These are phyloP conservation scores for Dolichomitus sp. DNA, from an alignment of 2,888 invertebrate genomes.

Conservation along the genomic window DNA sequence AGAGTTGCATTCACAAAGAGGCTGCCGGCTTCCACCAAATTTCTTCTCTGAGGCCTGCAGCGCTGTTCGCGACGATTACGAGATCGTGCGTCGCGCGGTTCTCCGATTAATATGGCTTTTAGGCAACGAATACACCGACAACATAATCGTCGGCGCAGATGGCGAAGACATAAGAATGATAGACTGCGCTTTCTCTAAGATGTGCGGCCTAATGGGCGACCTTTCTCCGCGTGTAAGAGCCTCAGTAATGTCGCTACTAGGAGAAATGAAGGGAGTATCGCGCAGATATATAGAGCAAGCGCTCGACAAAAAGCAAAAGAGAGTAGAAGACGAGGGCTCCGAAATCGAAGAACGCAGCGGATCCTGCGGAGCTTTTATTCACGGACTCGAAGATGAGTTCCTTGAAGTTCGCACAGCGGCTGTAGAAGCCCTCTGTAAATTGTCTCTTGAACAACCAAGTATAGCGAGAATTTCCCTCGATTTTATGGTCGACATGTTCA, in stretches of 20 bases:
- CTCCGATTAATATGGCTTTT: slow-evolving; percentile 95
- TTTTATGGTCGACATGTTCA: slow-evolving; percentile 99
- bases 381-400: slow-evolving; percentile 99
- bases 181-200: slow-evolving; percentile 98
- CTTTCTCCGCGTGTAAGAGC: slow-evolving; percentile 95
- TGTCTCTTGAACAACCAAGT: slow-evolving; percentile 93
- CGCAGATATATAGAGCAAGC: slow-evolving; percentile 97
- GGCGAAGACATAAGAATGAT: slow-evolving; percentile 95
- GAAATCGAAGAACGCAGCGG: slow-evolving; percentile 90
- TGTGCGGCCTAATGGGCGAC: slow-evolving; percentile 97
- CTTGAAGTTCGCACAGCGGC: slow-evolving; percentile 95
- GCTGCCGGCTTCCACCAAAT: slow-evolving; percentile 91
- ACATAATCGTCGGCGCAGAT: slow-evolving; percentile 90
- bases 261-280: slow-evolving; percentile 95
- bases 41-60: slow-evolving; percentile 90
- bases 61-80: slow-evolving; percentile 96
- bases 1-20: slow-evolving; percentile 92
- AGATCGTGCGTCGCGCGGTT: slow-evolving; percentile 96
- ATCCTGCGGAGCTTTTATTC: slow-evolving; percentile 99
- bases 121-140: slow-evolving; percentile 95
- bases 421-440: slow-evolving; percentile 96
- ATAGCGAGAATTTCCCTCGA: slow-evolving; percentile 97
- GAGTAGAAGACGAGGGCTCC: slow-evolving; percentile 82
- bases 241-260: slow-evolving; percentile 94
- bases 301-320: slow-evolving; percentile 94